phyloP scores from a whole-genome alignment of 1,140 invertebrate genomes.

The Nasonia vitripennis region DNA sequence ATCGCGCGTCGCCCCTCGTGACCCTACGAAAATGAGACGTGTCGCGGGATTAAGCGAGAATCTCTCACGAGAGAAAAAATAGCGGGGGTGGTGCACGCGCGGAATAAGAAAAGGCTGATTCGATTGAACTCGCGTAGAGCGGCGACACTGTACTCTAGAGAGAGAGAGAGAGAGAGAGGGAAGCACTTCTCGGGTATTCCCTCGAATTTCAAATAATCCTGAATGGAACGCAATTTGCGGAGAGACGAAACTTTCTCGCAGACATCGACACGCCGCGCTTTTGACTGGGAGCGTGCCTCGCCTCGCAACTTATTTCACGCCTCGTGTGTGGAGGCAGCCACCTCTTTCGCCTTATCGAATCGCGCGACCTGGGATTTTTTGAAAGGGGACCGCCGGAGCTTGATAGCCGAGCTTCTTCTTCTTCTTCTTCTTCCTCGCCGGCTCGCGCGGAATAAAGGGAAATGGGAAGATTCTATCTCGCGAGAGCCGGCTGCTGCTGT shows the following conservation, averaged over 20 bases:
- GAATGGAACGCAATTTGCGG: slow-evolving; percentile 71
- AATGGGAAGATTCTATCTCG: slow-evolving; percentile 3
- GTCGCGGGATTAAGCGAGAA: slow-evolving; percentile 21
- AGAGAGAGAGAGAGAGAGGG: slow-evolving; percentile 46
- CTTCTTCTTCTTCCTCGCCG: not conserved
- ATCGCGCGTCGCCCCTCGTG: not conserved
- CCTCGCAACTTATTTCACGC: slow-evolving; percentile 56
- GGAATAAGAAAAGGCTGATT: slow-evolving; percentile 67
- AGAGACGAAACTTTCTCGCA: slow-evolving; percentile 62
- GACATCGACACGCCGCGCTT: slow-evolving; percentile 45
- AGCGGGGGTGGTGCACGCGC: not conserved
- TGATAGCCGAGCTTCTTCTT: slow-evolving; percentile 17
- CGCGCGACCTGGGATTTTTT: slow-evolving; percentile 19
- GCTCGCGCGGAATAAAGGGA: not conserved
- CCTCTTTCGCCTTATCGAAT: slow-evolving; percentile 49
- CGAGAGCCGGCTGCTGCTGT: not conserved
- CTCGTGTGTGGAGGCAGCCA: not conserved
- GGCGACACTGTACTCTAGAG: slow-evolving; percentile 56
- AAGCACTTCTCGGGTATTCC: slow-evolving; percentile 64
- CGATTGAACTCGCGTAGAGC: slow-evolving; percentile 65
- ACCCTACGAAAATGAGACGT: slow-evolving; percentile 31
- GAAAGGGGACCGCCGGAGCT: slow-evolving; percentile 23
- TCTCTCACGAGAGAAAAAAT: not conserved
- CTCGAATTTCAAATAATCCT: slow-evolving; percentile 71
- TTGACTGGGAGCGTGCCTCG: slow-evolving; percentile 17